Conservation (phyloP, 2,113 vertebrate species). For the Eubucco bourcierii region DNA sequence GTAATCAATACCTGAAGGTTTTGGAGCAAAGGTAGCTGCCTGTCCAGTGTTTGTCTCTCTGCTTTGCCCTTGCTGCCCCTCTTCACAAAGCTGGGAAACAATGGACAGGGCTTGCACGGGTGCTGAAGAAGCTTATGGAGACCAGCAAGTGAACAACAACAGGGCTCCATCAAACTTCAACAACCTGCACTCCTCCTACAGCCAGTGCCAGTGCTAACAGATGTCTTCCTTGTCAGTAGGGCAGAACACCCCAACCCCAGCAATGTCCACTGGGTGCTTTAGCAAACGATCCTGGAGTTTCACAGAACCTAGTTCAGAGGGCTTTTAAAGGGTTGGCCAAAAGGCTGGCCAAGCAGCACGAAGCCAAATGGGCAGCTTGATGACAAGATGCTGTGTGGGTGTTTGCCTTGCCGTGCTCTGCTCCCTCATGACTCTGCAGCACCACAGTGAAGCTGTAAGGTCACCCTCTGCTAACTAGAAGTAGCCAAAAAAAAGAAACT, state of each 20-base stretch:
- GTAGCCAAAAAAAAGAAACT: not conserved
- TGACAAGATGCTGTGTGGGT: not conserved
- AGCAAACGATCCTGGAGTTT: not conserved
- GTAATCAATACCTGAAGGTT: not conserved
- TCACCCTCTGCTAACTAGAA: slow-evolving; percentile 4
- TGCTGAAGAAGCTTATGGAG: not conserved
- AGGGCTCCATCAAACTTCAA: not conserved
- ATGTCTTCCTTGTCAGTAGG: not conserved
- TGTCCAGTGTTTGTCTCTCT: not conserved
- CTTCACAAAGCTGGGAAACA: not conserved
- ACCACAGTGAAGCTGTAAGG: not conserved
- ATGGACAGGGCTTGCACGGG: fast-evolving
- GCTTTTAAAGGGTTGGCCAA: not conserved
- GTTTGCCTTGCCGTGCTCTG: not conserved
- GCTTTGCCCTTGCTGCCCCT: not conserved
- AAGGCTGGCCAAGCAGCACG: not conserved
- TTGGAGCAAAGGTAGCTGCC: not conserved
- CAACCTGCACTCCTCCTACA: not conserved
- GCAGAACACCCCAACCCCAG: not conserved
- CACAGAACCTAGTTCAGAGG: not conserved
- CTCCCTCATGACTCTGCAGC: not conserved
- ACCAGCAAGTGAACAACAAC: not conserved
- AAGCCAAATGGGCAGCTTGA: not conserved
- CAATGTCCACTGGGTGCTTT: not conserved
- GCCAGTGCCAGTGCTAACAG: not conserved